phyloP scores from a whole-genome alignment of 2,888 invertebrate genomes.

The Calliphora vomitoria region DNA sequence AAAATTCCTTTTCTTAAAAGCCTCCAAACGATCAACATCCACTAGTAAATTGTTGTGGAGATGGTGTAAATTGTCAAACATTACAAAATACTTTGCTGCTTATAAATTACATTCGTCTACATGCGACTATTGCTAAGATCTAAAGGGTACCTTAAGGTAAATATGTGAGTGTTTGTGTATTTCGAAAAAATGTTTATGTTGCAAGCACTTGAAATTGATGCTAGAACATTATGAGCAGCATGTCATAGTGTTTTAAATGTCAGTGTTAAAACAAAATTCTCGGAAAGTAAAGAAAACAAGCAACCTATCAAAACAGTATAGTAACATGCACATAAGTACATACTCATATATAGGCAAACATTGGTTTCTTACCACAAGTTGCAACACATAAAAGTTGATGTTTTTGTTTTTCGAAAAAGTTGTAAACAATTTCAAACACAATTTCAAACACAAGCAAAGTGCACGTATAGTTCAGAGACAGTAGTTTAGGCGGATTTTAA shows the following conservation, averaged over 20 bases:
- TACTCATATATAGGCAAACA: not conserved
- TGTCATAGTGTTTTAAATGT: slow-evolving; percentile 44
- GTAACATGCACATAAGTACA: not conserved
- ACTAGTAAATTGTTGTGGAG: too few relatives aligned
- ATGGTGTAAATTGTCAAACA: too few relatives aligned
- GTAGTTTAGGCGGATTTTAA: too few relatives aligned
- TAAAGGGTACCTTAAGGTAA: too few relatives aligned
- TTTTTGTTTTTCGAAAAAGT: not conserved
- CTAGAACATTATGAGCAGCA: slow-evolving; percentile 26
- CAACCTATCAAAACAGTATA: not conserved
- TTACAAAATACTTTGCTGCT: too few relatives aligned
- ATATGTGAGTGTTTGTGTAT: not conserved
- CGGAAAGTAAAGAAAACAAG: slow-evolving; percentile 15
- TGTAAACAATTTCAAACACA: not conserved
- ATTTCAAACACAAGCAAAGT: not conserved
- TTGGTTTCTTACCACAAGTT: not conserved
- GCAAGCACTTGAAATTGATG: slow-evolving; percentile 20
- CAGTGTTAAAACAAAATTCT: slow-evolving; percentile 24
- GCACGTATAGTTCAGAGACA: too few relatives aligned
- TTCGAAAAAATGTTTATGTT: slow-evolving; percentile 6
- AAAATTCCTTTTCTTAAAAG: too few relatives aligned
- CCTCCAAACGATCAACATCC: too few relatives aligned
- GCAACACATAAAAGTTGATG: not conserved
- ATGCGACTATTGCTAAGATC: too few relatives aligned
- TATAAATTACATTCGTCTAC: too few relatives aligned